Evolutionary conservation across 2,113 vertebrate genomes (phyloP), one percentile per base, ranked within the genome.

Genomic region (Pelodiscus sinensis): DNA sequence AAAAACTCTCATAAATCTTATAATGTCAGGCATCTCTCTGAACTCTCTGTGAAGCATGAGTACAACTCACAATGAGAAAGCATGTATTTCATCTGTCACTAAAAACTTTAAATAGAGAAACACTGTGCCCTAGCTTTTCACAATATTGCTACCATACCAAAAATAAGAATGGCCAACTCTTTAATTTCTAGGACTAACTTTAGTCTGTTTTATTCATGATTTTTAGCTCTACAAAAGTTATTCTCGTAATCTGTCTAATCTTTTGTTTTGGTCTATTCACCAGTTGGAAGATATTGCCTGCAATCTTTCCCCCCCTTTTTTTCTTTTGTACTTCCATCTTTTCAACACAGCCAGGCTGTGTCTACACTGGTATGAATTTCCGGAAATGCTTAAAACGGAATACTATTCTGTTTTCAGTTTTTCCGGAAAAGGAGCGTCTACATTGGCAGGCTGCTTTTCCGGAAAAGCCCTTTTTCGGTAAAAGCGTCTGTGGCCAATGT

Each of bases 221-320:
- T 54, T 52, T 29, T 71, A 80, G 52, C 90, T 68, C 3, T 55
- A 19, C 12, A 86, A 86, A 87, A 82, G 81, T 60, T 88, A 82
- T 89, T 65, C 84, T 84, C 18, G 81, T 88, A 91, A 83, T 1
- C 71, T 50, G 91, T 91, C 21, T 88, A 85, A 90, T 94, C 92
- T 94, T 65, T 31, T 65, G 6, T 65, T 35, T 31, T 94, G 38
- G 62, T 50, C 31, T 90, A 31, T 44, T 94, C 51, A 52, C 75
- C 2, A 54, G 75, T 79, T 82, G 14, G 22, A 88, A 89, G 83
- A 92, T 51, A 18, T 79, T 78, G 92, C 35, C 55, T 88, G 9
- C 57, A 92, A 38, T 81, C 21, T 71, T 62, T 8, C 15, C 90
- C 89, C 19, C 51, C 54, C 89, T 77, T 82, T 94, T 89, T 71